Base-by-base conservation (phyloP, 2,797 vertebrate genomes). In the Semotilus atromaculatus region DNA sequence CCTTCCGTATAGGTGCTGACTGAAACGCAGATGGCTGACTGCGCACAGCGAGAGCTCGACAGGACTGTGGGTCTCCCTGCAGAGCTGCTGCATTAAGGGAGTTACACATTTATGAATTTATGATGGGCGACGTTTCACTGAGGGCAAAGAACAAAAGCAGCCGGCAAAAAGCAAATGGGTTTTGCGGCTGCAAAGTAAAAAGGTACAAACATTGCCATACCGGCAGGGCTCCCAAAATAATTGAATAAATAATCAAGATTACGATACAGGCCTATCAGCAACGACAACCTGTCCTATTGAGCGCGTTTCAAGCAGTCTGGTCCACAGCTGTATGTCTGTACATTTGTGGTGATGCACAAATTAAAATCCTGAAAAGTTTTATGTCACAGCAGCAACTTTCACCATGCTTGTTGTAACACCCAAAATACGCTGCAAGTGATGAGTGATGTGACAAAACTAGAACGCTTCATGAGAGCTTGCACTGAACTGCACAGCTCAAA, bases 1-100 rank as follows among this genome's bases (percentile, higher is more conserved):
- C 77, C 62, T 60, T 78, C 66, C 38, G 19, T 72, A 29, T 80
- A 76, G 62, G 48, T 38, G 45, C 31, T 4, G 78, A 79, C 80
- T 68, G 77, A 78, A 64, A 66, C 58, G 72, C 79, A 81, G 80
- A 85, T 71, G 85, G 86, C 86, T 77, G 86, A 84, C 78, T 86
- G 67, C 40, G 81, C 84, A 86, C 80, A 48, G 82, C 5, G 31
- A 77, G 73, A 76, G 31, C 66, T 71, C 34, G 16, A 71, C 40
- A 67, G 58, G 72, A 34, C 71, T 40, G 43, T 66, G 29, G 76
- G 4, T 85, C 53, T 60, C 76, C 71, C 85, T 76, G 82, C 74
- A 85, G 78, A 81, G 72, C n/a, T 71, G 73, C 84, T 84, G 84
- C 34, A 81, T 31, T 79, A 29, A n/a, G 48, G 53, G 75, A 60